Evolutionary conservation across 1,140 invertebrate genomes (phyloP), one percentile per base, ranked within the genome.

Genomic region (Teleopsis dalmanni): DNA sequence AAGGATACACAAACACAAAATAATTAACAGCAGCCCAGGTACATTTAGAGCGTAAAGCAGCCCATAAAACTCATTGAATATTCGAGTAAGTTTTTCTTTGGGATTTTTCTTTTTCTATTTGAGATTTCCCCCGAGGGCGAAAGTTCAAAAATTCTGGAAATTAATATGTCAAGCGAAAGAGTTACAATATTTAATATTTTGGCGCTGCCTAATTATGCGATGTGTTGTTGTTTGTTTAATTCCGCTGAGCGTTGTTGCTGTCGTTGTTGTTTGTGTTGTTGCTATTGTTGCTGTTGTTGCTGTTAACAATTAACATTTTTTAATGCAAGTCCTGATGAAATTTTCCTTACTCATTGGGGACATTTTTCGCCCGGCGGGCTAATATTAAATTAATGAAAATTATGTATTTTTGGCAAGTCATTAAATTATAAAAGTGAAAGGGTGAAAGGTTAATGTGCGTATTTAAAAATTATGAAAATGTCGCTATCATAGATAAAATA

Each of bases 301-400:
- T 26, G 25, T 27, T 26, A 26, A 31, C 41, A n/a, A 29, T 43
- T 21, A 43, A 43, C 13, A 25, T 43, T 33, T 23, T 46, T 46
- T 22, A 35, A 6, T 21, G 10, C 16, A 18, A 36, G 34, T 22
- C 10, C 29, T n/a, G 34, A 31, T 36, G 44, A 46, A 46, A 46
- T 25, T 31, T 31, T 43, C 26, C 11, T 18, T 29, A 7, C 46
- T 52, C 50, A 36, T 43, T 48, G 50, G 50, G 50, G 50, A 52
- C 45, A 48, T 44, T 51, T 51, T 47, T 48, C 33, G 41, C 45
- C 45, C 46, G 33, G 31, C 42, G 40, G 50, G 25, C 46, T 52
- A 48, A 52, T 48, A 52, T 52, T 52, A 52, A 52, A 52, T 52
- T 52, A 52, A 52, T 52, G 50, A 34, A 52, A 52, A 52, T 52